A percentile compares a stretch with the other conserved stretches of the same genome.
Evolutionary conservation across 1,140 invertebrate species (phyloP).

Genomic region (Drosophila kepulauana): DNA sequence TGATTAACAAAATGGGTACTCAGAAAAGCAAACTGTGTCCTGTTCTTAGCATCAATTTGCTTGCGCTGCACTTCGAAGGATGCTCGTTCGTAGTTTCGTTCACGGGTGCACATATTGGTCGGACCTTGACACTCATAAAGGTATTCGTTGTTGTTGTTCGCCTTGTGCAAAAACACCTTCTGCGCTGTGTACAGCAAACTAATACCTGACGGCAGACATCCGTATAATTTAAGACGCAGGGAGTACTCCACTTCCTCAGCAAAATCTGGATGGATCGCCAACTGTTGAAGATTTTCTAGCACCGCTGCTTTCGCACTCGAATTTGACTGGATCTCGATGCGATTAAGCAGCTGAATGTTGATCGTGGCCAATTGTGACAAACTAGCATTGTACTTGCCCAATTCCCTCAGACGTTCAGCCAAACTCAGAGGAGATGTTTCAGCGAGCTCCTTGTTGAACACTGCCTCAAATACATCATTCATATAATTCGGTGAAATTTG

Average conservation of each 20-base stretch:
- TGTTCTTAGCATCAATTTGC: constrained; percentile 23
- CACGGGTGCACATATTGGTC: constrained; percentile 68
- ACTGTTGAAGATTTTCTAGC: constrained; percentile 46
- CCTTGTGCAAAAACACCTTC: constrained; percentile 67
- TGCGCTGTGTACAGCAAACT: constrained; percentile 53
- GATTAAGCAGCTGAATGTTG: constrained; percentile 53
- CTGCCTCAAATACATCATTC: constrained; percentile 52
- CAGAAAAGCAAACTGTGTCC: constrained; percentile 46
- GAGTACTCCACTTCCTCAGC: constrained; percentile 29
- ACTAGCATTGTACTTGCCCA: constrained; percentile 55
- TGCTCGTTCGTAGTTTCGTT: constrained; percentile 55
- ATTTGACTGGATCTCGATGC: constrained; percentile 42
- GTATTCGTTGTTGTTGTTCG: constrained; percentile 50
- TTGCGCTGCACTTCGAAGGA: constrained; percentile 54
- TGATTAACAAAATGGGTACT: background rate
- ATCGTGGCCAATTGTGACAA: constrained; percentile 53
- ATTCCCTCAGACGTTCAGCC: constrained; percentile 22
- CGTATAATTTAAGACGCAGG: constrained; percentile 41
- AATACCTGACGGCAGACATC: constrained; percentile 44
- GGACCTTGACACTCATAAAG: constrained; percentile 68
- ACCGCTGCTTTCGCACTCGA: constrained; percentile 8
- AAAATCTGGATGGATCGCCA: constrained; percentile 45
- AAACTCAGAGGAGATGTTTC: constrained; percentile 57
- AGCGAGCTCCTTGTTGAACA: constrained; percentile 54
- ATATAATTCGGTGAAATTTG: constrained; percentile 58